Base-by-base conservation (phyloP, 2,113 vertebrate genomes). In the Argyrosomus japonicus region DNA sequence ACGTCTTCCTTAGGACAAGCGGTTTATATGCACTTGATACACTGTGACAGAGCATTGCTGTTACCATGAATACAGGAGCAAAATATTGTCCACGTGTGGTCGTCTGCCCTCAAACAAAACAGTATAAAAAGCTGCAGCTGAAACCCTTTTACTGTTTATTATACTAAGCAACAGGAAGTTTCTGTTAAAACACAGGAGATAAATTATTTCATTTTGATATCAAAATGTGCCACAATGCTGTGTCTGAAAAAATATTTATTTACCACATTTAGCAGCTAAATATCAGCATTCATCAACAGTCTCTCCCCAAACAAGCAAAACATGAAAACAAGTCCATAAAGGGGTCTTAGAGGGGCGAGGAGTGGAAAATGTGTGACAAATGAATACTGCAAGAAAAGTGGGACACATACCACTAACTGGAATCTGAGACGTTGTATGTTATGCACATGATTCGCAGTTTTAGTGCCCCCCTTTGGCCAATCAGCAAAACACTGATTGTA, bases 401-500 rank as follows among this genome's bases (percentile, higher is more conserved):
- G 36, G 36, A 40, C 36, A 40, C 36, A 40, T 40, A 40, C 36
- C 8, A 40, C 6, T 36, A 36, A 36, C 32, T 9, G 13, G 67
- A 60, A 50, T 50, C 14, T 17, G 15, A 53, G 19, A 21, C 3
- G 50, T 53, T 7, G 17, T 47, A 8, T 17, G 32, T 13, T 9
- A 23, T 3, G 13, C 29, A 65, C 29, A 14, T 40, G 13, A 54
- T n/a, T 51, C 21, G 61, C 7, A 10, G 53, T 18, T 69, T 14
- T 36, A 40, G 15, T 40, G 51, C 63, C 73, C 17, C 57, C 70
- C 78, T 75, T 25, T 36, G 62, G 67, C 18, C 60, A 25, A 29
- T 21, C 9, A 18, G 15, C 8, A 48, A 48, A 73, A 64, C 43
- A 43, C 43, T 60, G 7, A 14, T 0, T 23, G 47, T 15, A 54